Conservation (phyloP, 2,113 vertebrate genomes). For the Oreamnos americanus region DNA sequence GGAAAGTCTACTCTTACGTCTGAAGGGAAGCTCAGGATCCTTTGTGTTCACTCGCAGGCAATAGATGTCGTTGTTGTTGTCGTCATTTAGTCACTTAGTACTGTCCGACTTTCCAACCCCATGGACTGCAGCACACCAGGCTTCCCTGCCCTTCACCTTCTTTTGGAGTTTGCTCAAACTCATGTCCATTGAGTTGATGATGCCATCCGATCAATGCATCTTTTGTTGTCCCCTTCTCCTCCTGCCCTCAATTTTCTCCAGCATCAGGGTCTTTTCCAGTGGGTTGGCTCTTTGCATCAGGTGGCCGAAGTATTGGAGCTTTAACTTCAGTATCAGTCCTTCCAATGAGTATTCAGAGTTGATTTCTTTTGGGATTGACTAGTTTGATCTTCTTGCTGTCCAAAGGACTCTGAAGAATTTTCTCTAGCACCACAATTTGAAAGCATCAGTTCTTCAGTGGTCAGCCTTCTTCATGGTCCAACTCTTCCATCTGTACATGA, state of each 20-base stretch:
- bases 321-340: not conserved
- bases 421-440: not conserved
- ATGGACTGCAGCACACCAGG: not conserved
- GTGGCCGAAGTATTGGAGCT: not conserved
- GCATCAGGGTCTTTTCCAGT: not conserved
- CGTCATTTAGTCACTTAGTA: not conserved
- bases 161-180: not conserved
- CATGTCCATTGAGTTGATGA: not conserved
- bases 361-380: not conserved
- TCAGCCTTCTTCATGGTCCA: not conserved
- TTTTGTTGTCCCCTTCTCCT: not conserved
- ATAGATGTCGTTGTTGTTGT: not conserved
- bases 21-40: not conserved
- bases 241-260: not conserved
- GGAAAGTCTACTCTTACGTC: not conserved
- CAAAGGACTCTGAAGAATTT: not conserved
- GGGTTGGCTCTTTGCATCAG: not conserved
- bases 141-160: not conserved
- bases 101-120: not conserved
- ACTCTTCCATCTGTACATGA: not conserved
- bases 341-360: not conserved
- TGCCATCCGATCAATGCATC: not conserved
- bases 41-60: not conserved
- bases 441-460: not conserved
- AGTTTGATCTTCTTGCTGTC: not conserved